These are phyloP conservation scores for Galleria mellonella DNA, from an alignment of 1,140 invertebrate genomes.

Conservation along the genomic window DNA sequence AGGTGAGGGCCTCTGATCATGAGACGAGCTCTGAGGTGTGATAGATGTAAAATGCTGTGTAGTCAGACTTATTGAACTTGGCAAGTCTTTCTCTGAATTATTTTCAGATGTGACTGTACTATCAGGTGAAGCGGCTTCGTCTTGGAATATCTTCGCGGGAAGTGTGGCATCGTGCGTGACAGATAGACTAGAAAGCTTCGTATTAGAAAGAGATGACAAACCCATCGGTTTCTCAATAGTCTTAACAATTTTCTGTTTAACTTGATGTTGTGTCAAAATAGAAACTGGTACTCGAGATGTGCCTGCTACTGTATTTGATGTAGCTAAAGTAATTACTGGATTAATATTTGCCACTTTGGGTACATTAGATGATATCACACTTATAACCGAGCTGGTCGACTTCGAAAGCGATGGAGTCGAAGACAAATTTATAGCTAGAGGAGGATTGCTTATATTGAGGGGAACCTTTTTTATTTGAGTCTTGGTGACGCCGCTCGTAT, in stretches of 20 bases:
- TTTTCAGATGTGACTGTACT: conserved; percentile 70
- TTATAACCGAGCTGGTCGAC: conserved; percentile 65
- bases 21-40: conserved; percentile 25
- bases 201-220: conserved; percentile 58
- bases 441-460: conserved; percentile 48
- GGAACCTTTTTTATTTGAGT: conserved; percentile 65
- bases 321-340: conserved; percentile 60
- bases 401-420: conserved; percentile 51
- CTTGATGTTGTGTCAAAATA: conserved; percentile 64
- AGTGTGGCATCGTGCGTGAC: conserved; percentile 74
- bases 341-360: conserved; percentile 57
- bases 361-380: conserved; percentile 65
- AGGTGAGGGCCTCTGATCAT: conserved; percentile 30
- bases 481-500: conserved; percentile 26
- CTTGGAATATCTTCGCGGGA: conserved; percentile 78
- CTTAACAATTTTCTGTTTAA: conserved; percentile 72
- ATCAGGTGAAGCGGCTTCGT: conserved; percentile 76
- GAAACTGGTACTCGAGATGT: conserved; percentile 59
- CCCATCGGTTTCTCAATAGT: conserved; percentile 74
- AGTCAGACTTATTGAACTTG: conserved; percentile 16
- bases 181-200: conserved; percentile 72
- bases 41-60: conserved; percentile 38
- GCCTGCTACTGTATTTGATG: conserved; percentile 41
- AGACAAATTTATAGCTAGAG: conserved; percentile 48
- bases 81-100: conserved; percentile 40